These are phyloP conservation scores for Falco berigora DNA, from an alignment of 2,797 vertebrate genomes.

Conservation along the genomic window DNA sequence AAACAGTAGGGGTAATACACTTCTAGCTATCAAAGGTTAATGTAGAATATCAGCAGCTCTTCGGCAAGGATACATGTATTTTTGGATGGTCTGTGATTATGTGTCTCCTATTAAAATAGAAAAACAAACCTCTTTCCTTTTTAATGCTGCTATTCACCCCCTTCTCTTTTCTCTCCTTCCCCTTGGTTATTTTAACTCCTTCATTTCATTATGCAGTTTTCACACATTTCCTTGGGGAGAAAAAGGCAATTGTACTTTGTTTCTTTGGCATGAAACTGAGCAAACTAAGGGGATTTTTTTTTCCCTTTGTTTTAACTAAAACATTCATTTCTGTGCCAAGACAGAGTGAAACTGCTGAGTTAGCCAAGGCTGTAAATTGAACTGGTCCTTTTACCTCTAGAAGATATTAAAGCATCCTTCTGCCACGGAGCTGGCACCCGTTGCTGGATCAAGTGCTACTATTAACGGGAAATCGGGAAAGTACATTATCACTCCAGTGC, in stretches of 20 bases:
- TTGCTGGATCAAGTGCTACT: conserved; percentile 68
- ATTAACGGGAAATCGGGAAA: conserved; percentile 64
- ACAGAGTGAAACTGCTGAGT: conserved; percentile 55
- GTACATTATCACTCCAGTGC: conserved; percentile 63
- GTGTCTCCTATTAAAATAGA: neutral
- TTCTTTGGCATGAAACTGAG: neutral
- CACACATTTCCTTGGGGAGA: neutral
- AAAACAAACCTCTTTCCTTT: neutral
- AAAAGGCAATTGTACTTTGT: neutral
- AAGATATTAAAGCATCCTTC: conserved; percentile 65
- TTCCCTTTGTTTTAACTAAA: conserved; percentile 42
- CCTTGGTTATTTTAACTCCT: neutral
- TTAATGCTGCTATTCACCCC: neutral
- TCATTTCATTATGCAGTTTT: neutral
- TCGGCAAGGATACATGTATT: neutral
- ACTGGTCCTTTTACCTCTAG: conserved; percentile 60
- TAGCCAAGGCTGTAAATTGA: conserved; percentile 54
- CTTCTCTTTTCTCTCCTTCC: neutral
- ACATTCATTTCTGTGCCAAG: conserved; percentile 30
- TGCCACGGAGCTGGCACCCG: conserved; percentile 56
- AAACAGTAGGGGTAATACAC: neutral
- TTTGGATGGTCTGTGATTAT: neutral
- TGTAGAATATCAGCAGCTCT: conserved; percentile 27
- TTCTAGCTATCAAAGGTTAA: conserved; percentile 5
- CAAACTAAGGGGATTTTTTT: neutral